phyloP scores from a whole-genome alignment of 2,888 invertebrate species.

The Nomada ferruginata region DNA sequence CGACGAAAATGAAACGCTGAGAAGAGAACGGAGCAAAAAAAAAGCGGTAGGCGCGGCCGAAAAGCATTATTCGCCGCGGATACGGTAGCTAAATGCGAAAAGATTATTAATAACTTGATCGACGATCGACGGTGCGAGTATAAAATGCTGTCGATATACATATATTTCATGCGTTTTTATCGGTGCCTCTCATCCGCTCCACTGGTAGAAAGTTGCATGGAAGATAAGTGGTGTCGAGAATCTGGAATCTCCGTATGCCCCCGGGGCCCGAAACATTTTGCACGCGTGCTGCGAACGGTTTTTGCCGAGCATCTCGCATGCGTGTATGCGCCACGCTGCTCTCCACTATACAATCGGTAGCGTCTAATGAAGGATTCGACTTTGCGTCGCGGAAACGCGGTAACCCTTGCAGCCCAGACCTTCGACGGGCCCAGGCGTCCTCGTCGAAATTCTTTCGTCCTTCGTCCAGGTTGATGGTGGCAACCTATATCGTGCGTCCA shows the following conservation, averaged over 20 bases:
- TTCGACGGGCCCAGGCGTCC: slow-evolving; percentile 1
- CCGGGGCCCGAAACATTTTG: slow-evolving; percentile 72
- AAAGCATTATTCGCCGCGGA: slow-evolving; percentile 28
- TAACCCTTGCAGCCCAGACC: slow-evolving; percentile 33
- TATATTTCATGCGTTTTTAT: slow-evolving; percentile 74
- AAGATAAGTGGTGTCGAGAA: slow-evolving; percentile 75
- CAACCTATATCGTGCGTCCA: too few species aligned
- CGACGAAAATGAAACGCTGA: slow-evolving; percentile 10
- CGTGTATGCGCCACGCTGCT: slow-evolving; percentile 62
- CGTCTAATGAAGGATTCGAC: slow-evolving; percentile 72
- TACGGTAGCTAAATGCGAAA: slow-evolving; percentile 68
- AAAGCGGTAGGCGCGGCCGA: neutral
- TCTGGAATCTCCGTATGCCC: slow-evolving; percentile 71
- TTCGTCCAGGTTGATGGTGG: neutral
- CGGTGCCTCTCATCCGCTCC: slow-evolving; percentile 73
- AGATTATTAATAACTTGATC: slow-evolving; percentile 73
- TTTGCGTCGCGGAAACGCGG: slow-evolving; percentile 57
- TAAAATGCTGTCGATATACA: slow-evolving; percentile 71
- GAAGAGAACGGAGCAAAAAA: neutral
- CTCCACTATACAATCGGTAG: slow-evolving; percentile 68
- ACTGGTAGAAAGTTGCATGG: slow-evolving; percentile 71
- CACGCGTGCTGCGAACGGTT: slow-evolving; percentile 71
- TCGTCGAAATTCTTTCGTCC: neutral
- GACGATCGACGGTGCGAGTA: slow-evolving; percentile 62
- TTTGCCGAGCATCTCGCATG: slow-evolving; percentile 69